Evolutionary conservation across 2,797 vertebrate genomes (phyloP), one percentile per base, ranked within the genome.

Genomic region (Peromyscus attwateri): DNA sequence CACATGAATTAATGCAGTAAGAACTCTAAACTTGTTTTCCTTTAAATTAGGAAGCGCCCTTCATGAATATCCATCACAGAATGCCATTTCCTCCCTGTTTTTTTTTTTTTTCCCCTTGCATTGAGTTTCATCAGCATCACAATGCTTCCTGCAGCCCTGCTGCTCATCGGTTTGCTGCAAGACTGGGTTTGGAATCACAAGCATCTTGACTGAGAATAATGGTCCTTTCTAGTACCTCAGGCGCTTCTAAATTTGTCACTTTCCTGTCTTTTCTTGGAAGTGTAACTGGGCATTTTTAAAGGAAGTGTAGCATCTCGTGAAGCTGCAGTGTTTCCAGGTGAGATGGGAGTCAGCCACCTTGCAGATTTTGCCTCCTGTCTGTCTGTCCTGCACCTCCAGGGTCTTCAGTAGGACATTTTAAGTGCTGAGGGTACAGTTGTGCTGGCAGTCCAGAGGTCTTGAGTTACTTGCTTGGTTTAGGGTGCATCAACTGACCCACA

Each of bases 41-140:
- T 98, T 98, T 97, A 97, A 98, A 98, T 98, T 97, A 96, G 97
- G 97, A 94, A 90, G 95, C 96, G 97, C 77, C 95, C 97, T 97
- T 97, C 97, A 97, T 98, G 98, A 98, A 98, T 98, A 98, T 97
- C 97, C 97, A 98, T 98, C 93, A 97, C 97, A 96, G 97, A 97
- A 98, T 98, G 97, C 97, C 95, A 91, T 96, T 96, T 98, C 97
- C 92, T 98, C 96, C 97, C 92, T 95, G 94, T 96, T 87, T 34
- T 66, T 40, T 40, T 40, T 40, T 40, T 40, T n/a, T 93, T 93
- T 27, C 25, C 34, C 64, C 93, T 92, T 97, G 90, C 94, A 5
- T 46, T 95, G 93, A 95, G 94, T 97, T 98, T 97, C 91, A 97
- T 81, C 31, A 89, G 95, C 96, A 92, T 94, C 95, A 94, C 94